Evolutionary conservation across 2,113 vertebrate genomes (phyloP).

Genomic region (Upupa epops): DNA sequence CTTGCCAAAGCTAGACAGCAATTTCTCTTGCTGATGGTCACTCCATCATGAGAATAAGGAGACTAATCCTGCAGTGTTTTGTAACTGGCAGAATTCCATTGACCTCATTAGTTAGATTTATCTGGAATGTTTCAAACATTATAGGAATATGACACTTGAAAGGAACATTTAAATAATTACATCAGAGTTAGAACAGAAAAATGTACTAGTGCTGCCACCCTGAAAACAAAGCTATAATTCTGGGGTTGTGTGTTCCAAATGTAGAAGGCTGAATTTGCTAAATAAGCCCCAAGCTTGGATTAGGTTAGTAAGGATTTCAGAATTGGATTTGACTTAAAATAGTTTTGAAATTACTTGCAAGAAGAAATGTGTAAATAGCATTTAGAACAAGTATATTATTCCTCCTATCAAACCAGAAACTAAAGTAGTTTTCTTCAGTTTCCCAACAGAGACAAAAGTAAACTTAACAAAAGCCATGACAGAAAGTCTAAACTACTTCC

Average conservation of each 20-base stretch:
- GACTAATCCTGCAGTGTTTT: not conserved
- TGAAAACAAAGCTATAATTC: not conserved
- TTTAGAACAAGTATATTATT: not conserved
- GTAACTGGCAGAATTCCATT: slow-evolving; percentile 19
- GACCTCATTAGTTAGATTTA: slow-evolving; percentile 29
- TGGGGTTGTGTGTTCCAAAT: not conserved
- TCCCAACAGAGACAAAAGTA: not conserved
- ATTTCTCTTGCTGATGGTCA: slow-evolving; percentile 3
- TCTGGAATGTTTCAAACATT: not conserved
- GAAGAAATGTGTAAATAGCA: not conserved
- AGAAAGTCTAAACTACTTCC: not conserved
- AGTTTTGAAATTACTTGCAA: not conserved
- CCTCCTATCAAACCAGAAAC: not conserved
- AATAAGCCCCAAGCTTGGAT: not conserved
- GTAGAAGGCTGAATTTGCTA: not conserved
- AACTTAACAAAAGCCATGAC: not conserved
- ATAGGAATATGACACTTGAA: not conserved
- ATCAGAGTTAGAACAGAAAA: not conserved
- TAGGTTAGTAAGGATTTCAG: not conserved
- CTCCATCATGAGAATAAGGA: not conserved
- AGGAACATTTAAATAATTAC: not conserved
- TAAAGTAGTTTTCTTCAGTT: not conserved
- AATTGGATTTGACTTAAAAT: not conserved
- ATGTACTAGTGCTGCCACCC: not conserved
- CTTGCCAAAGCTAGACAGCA: slow-evolving; percentile 9